A percentile compares a stretch with the other conserved stretches of the same genome.
Conservation (phyloP, 2,797 vertebrate genomes). For the Darevskia nairensis region DNA sequence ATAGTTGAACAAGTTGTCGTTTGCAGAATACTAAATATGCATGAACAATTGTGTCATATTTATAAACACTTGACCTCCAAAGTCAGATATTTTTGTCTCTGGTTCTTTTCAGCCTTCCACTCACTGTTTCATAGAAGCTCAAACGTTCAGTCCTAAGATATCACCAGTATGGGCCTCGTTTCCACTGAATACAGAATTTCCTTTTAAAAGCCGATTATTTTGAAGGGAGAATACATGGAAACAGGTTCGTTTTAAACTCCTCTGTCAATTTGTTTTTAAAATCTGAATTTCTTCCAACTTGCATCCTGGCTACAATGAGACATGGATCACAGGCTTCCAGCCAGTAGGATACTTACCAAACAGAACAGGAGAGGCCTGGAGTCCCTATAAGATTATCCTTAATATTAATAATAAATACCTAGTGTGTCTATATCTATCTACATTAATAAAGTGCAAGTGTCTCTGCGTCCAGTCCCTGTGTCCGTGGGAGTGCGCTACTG, state of each 20-base stretch:
- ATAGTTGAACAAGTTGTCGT: background rate
- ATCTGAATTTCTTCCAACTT: background rate
- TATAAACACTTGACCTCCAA: background rate
- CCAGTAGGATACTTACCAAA: background rate
- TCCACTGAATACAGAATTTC: background rate
- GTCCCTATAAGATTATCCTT: background rate
- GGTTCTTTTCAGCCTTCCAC: background rate
- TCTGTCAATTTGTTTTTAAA: background rate
- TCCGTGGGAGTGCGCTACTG: too few species aligned
- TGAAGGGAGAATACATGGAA: too few species aligned
- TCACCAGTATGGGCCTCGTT: background rate
- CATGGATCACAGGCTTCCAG: background rate
- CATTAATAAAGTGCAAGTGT: too few species aligned
- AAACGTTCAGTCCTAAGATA: background rate
- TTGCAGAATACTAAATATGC: background rate
- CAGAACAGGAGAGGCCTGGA: background rate
- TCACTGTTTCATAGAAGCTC: background rate
- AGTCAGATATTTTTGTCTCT: slow-evolving; percentile 3
- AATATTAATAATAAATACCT: background rate
- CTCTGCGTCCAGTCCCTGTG: too few species aligned
- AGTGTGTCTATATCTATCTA: too few species aligned
- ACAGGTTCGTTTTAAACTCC: background rate
- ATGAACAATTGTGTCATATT: background rate
- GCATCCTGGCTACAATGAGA: background rate
- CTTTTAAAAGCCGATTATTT: background rate